These are phyloP conservation scores for Columba janthina DNA, from an alignment of 2,113 vertebrate species.

Conservation along the genomic window DNA sequence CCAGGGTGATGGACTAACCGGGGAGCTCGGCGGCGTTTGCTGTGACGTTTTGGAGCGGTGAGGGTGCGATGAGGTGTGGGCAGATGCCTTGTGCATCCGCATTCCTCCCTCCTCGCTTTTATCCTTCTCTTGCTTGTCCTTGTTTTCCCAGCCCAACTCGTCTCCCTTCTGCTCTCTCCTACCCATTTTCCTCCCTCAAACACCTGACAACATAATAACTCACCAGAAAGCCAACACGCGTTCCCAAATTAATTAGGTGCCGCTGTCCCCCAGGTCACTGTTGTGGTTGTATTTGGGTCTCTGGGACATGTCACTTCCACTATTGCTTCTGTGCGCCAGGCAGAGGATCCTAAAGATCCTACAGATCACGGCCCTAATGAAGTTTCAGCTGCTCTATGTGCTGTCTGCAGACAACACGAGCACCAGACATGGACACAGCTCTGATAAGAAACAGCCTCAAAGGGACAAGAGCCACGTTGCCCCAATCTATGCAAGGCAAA, in stretches of 20 bases:
- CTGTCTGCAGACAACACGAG: no score
- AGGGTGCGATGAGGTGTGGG: no score
- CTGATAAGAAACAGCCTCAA: no score
- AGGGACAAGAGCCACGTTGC: no score
- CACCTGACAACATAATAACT: conserved; percentile 42
- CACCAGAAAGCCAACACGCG: background rate
- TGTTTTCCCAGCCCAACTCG: fast-evolving
- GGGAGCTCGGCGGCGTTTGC: background rate
- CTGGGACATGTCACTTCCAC: background rate
- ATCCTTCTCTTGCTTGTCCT: background rate
- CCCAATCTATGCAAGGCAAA: no score
- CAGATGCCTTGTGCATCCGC: background rate
- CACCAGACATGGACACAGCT: no score
- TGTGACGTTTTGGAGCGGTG: background rate
- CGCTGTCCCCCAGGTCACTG: background rate
- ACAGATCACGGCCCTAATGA: background rate
- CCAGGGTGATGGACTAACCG: background rate
- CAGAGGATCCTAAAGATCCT: background rate
- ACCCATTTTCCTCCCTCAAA: background rate
- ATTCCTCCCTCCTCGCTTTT: background rate
- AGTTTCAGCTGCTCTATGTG: no score
- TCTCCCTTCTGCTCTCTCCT: background rate
- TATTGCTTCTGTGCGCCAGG: fast-evolving
- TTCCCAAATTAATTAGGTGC: background rate
- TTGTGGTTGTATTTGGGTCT: background rate